Evolutionary conservation across 2,797 vertebrate species (phyloP).

Genomic region (Craterocephalus amniculus): DNA sequence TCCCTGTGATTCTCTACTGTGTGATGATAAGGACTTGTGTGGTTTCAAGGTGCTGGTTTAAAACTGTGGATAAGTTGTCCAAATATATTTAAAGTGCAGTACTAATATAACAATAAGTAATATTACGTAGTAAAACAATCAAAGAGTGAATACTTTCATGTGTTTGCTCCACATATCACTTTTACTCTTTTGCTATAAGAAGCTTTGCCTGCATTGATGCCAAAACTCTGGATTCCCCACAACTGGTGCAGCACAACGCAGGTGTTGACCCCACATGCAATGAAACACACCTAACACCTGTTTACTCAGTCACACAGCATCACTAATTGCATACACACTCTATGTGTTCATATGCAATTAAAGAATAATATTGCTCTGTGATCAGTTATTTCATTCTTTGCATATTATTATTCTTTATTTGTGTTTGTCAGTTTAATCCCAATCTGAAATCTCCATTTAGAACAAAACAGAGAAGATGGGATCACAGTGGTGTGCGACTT

Average conservation of each 20-base stretch:
- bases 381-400: not conserved
- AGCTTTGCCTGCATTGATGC: conserved; percentile 6
- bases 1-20: not conserved
- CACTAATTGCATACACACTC: conserved; percentile 18
- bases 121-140: not conserved
- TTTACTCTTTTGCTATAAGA: not conserved
- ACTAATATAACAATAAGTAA: not conserved
- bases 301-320: conserved; percentile 29
- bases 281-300: conserved; percentile 59
- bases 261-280: conserved; percentile 48
- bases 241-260: conserved; percentile 72
- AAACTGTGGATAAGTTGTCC: not conserved
- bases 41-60: not conserved
- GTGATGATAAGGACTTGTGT: not conserved
- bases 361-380: not conserved
- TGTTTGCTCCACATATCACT: not conserved
- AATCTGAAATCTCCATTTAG: conserved; percentile 22
- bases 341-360: not conserved
- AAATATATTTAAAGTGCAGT: not conserved
- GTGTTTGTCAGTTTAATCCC: not conserved
- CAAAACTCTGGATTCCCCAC: conserved; percentile 22
- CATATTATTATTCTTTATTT: not conserved
- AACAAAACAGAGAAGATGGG: conserved; percentile 38
- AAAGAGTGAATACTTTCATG: not conserved
- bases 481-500: conserved; percentile 55